Evolutionary conservation across 2,888 invertebrate genomes (phyloP).

Genomic region (Tanypteryx hageni): DNA sequence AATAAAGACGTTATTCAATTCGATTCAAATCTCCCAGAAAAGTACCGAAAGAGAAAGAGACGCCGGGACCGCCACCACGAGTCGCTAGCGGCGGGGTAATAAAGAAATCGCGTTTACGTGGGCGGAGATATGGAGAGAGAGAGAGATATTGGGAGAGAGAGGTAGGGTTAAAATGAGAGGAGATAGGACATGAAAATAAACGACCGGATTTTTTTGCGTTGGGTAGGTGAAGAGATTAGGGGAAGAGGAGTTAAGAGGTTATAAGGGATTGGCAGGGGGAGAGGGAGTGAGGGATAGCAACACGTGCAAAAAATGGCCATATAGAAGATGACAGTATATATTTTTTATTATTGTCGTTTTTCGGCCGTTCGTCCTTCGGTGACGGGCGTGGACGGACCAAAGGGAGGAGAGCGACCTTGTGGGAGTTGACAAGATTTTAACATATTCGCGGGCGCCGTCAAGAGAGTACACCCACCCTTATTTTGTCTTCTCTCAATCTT

Average conservation of each 20-base stretch:
- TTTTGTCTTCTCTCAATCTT: no score
- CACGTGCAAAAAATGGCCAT: conserved; percentile 50
- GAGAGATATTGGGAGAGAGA: not conserved
- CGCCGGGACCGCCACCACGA: not conserved
- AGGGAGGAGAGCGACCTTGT: conserved; percentile 27
- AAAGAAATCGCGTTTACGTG: not conserved
- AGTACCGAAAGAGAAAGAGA: not conserved
- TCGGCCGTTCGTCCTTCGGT: conserved; percentile 39
- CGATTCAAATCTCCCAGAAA: no score
- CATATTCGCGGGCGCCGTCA: conserved; percentile 37
- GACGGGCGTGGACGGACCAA: conserved; percentile 46
- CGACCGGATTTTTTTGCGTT: no score
- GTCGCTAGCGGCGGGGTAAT: not conserved
- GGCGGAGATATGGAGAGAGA: not conserved
- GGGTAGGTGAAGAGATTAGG: not conserved
- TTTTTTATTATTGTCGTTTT: not conserved
- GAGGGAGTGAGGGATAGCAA: no score
- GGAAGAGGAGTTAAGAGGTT: not conserved
- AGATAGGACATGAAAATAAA: not conserved
- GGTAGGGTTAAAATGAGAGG: no score
- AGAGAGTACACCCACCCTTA: no score
- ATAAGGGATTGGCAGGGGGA: not conserved
- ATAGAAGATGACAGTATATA: not conserved
- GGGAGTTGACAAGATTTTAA: conserved; percentile 57
- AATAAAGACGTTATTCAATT: no score